Conservation (phyloP, 2,113 vertebrate genomes). For the Diglossa brunneiventris region DNA sequence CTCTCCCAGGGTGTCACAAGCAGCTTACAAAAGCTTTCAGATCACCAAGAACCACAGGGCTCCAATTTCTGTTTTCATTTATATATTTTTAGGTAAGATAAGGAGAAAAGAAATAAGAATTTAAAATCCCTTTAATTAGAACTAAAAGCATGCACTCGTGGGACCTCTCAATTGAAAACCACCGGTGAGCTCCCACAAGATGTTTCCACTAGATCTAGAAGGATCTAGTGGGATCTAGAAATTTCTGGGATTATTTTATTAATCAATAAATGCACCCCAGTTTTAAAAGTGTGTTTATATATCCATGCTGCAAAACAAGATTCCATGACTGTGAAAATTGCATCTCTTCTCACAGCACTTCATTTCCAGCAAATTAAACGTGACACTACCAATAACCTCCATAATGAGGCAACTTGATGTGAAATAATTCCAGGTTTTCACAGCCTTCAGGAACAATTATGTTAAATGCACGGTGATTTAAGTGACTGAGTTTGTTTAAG, state of each 20-base stretch:
- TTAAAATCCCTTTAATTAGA: background rate
- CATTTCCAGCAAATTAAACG: conserved; percentile 2
- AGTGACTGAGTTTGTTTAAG: background rate
- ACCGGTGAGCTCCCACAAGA: background rate
- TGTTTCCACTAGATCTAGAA: background rate
- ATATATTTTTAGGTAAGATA: background rate
- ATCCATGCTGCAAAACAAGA: background rate
- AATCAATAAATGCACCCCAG: background rate
- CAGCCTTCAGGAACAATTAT: background rate
- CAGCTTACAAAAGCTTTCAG: background rate
- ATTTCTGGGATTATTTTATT: background rate
- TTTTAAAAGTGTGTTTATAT: background rate
- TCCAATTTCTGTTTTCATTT: background rate
- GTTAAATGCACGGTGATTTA: background rate
- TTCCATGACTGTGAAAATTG: background rate
- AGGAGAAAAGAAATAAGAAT: too few species aligned
- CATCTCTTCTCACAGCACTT: background rate
- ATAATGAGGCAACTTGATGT: background rate
- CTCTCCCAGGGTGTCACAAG: background rate
- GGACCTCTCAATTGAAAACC: background rate
- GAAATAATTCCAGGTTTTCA: conserved; percentile 10
- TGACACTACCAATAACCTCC: background rate
- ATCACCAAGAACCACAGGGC: background rate
- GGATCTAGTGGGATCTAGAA: too few species aligned
- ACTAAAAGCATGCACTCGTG: background rate